phyloP scores from a whole-genome alignment of 2,888 invertebrate genomes.

The Pollenia amentaria region DNA sequence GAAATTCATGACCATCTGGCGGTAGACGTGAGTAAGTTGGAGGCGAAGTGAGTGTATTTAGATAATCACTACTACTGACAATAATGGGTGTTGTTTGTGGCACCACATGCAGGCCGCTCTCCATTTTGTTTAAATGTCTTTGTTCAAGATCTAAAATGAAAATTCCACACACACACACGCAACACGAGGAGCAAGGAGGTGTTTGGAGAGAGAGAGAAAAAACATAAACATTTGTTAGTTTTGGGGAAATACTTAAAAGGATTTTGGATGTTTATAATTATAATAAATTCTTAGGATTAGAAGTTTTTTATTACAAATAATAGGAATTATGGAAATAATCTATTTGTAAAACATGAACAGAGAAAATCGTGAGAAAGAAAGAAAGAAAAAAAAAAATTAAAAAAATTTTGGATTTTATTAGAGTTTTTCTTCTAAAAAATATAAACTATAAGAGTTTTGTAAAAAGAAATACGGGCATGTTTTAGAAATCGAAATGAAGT shows the following conservation, averaged over 20 bases:
- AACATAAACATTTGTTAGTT: constrained; percentile 61
- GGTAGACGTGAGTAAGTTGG: constrained; percentile 84
- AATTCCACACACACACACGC: constrained; percentile 61
- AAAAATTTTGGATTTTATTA: background rate
- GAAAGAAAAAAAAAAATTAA: background rate
- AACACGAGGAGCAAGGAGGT: constrained; percentile 54
- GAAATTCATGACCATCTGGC: constrained; percentile 85
- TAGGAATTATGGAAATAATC: constrained; percentile 74
- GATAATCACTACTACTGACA: constrained; percentile 81
- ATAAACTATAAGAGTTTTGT: too few species aligned
- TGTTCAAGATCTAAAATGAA: constrained; percentile 76
- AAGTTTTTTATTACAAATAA: constrained; percentile 70
- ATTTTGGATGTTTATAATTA: constrained; percentile 11
- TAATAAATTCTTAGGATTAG: background rate
- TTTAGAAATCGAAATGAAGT: too few species aligned
- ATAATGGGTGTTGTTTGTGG: constrained; percentile 80
- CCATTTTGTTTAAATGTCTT: constrained; percentile 80
- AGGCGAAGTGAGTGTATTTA: constrained; percentile 81
- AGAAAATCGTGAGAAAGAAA: constrained; percentile 16
- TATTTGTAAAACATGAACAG: constrained; percentile 6
- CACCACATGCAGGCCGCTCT: constrained; percentile 78
- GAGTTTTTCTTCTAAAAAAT: too few species aligned
- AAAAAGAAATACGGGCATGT: too few species aligned
- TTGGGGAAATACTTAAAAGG: constrained; percentile 38
- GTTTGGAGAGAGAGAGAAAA: constrained; percentile 60